A percentile compares a stretch with the other conserved stretches of the same genome.
These are phyloP conservation scores for Acleris literana DNA, from an alignment of 2,888 invertebrate species.

Conservation along the genomic window DNA sequence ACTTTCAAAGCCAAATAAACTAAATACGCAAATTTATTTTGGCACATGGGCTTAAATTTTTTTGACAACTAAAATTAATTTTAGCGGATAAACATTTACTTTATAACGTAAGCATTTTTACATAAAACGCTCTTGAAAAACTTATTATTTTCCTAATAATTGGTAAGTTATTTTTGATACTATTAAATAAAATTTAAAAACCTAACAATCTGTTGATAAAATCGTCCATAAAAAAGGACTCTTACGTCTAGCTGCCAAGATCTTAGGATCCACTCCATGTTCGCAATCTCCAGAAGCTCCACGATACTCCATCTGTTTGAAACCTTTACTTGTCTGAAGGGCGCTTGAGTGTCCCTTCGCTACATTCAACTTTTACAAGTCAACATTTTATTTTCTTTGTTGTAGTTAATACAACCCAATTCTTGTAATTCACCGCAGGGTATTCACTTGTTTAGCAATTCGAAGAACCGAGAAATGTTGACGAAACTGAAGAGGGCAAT, in stretches of 20 bases:
- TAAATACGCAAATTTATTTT: too few relatives aligned
- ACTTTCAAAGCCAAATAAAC: too few relatives aligned
- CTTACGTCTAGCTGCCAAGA: not conserved
- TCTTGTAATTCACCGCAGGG: conserved; percentile 2
- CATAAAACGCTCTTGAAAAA: too few relatives aligned
- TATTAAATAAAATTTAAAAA: not conserved
- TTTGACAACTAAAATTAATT: too few relatives aligned
- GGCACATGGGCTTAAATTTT: too few relatives aligned
- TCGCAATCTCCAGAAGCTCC: not conserved
- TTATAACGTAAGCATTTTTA: too few relatives aligned
- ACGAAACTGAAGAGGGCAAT: too few relatives aligned
- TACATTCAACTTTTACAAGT: not conserved
- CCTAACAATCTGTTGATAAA: not conserved
- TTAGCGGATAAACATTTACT: too few relatives aligned
- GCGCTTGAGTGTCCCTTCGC: not conserved
- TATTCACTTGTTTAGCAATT: too few relatives aligned
- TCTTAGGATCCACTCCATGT: conserved; percentile 7
- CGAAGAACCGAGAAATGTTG: too few relatives aligned
- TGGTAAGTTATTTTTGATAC: not conserved
- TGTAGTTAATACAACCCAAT: conserved; percentile 3
- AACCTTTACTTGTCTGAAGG: conserved; percentile 9
- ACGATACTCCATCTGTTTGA: not conserved
- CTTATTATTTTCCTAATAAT: too few relatives aligned
- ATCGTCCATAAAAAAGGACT: not conserved
- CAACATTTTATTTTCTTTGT: conserved; percentile 17